These are phyloP conservation scores for Oscarella lobularis DNA, from an alignment of 37 sponge, comb jelly and placozoan species.

Conservation along the genomic window DNA sequence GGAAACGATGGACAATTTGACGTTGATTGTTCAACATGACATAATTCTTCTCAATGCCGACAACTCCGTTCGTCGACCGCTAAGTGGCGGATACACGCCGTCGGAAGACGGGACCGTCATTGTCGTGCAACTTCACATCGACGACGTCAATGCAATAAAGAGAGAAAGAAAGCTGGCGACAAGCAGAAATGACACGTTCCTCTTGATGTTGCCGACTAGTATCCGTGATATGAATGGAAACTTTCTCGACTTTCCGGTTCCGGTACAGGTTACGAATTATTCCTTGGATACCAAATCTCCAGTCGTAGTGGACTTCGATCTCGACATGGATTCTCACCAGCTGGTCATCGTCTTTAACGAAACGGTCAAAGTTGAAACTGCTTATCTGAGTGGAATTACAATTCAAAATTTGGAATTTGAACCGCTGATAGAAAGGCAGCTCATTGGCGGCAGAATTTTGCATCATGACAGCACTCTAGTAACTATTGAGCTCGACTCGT, in stretches of 20 bases:
- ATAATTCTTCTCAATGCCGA: slow-evolving; percentile 7
- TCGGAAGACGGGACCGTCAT: slow-evolving; percentile 62
- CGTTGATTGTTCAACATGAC: slow-evolving; percentile 35
- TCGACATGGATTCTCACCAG: slow-evolving; percentile 50
- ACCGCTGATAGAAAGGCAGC: not conserved
- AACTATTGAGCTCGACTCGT: not conserved
- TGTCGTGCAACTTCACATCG: slow-evolving; percentile 16
- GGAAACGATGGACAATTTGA: slow-evolving; percentile 60
- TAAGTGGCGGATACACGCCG: slow-evolving; percentile 51
- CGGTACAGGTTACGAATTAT: slow-evolving; percentile 28
- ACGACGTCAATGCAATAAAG: slow-evolving; percentile 63
- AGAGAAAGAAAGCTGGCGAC: slow-evolving; percentile 41
- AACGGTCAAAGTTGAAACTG: not conserved
- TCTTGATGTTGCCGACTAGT: slow-evolving; percentile 24
- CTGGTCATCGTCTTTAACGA: slow-evolving; percentile 2
- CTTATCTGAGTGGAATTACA: not conserved
- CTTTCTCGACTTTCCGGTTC: slow-evolving; percentile 38
- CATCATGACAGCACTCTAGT: not conserved
- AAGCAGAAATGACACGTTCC: slow-evolving; percentile 5
- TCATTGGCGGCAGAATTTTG: not conserved
- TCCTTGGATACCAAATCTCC: slow-evolving; percentile 40
- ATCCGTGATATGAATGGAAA: slow-evolving; percentile 77
- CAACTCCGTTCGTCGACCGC: not conserved
- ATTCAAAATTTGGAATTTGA: not conserved
- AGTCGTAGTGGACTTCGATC: slow-evolving; percentile 45